Conservation (phyloP, 2,797 vertebrate genomes). For the Distichodus sexfasciatus region DNA sequence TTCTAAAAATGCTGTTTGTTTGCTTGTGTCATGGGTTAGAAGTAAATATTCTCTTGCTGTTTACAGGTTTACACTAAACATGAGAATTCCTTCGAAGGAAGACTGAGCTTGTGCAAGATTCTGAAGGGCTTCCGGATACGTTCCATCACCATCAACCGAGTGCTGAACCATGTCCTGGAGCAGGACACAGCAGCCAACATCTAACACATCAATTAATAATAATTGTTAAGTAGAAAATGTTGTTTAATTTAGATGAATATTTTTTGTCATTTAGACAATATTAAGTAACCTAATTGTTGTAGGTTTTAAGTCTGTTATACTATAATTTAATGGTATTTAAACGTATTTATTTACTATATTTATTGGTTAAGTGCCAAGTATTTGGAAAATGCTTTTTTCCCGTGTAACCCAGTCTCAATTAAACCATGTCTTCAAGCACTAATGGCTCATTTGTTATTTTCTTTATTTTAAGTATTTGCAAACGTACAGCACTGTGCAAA, state of each 20-base stretch:
- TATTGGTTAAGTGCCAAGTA: neutral
- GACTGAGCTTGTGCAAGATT: slow-evolving; percentile 68
- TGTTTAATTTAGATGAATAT: neutral
- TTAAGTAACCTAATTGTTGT: neutral
- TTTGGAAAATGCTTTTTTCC: neutral
- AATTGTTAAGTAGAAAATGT: no score
- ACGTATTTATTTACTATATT: slow-evolving; percentile 22
- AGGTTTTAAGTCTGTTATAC: neutral
- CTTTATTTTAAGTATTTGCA: neutral
- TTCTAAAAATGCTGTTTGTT: neutral
- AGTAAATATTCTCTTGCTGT: neutral
- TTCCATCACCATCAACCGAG: slow-evolving; percentile 69
- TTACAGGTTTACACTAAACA: slow-evolving; percentile 22
- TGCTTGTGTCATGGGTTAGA: neutral
- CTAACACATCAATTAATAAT: neutral
- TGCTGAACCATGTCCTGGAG: slow-evolving; percentile 56
- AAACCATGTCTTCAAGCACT: neutral
- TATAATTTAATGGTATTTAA: slow-evolving; percentile 14
- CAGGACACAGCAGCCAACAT: neutral
- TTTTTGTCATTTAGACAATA: slow-evolving; percentile 1
- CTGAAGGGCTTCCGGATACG: slow-evolving; percentile 69
- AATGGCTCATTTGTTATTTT: neutral
- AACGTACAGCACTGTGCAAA: no score
- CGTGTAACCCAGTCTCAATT: no score
- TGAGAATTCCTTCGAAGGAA: slow-evolving; percentile 53